phyloP scores from a whole-genome alignment of 2,888 invertebrate species.

The Hypercompe scribonia region DNA sequence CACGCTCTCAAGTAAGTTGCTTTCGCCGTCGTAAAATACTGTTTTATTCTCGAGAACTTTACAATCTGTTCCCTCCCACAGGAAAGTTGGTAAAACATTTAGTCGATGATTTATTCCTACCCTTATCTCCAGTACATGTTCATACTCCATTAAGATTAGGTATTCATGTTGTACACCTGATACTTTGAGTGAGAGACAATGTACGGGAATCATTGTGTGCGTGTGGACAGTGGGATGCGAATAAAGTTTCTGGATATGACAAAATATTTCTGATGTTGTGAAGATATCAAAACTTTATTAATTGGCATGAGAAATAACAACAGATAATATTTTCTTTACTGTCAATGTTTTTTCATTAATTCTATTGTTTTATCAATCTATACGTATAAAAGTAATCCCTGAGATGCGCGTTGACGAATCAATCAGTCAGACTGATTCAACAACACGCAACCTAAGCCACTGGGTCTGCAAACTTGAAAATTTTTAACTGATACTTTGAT shows the following conservation, averaged over 20 bases:
- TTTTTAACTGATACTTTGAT: no score
- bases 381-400: no score
- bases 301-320: no score
- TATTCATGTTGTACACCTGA: constrained; percentile 84
- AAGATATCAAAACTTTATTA: no score
- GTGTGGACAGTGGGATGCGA: constrained; percentile 3
- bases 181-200: constrained; percentile 75
- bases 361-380: no score
- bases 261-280: neutral
- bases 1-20: constrained; percentile 47
- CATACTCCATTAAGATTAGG: constrained; percentile 83
- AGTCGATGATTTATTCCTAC: constrained; percentile 80
- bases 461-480: no score
- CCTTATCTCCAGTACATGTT: constrained; percentile 73
- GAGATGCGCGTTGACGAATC: no score
- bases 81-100: constrained; percentile 75
- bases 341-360: no score
- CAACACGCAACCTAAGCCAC: no score
- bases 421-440: no score
- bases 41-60: constrained; percentile 57
- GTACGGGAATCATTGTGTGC: constrained; percentile 34
- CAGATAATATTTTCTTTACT: no score
- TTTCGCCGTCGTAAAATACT: constrained; percentile 43
- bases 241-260: constrained; percentile 6
- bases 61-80: constrained; percentile 82